Base-by-base conservation (phyloP, 2,113 vertebrate genomes). In the Takifugu flavidus region DNA sequence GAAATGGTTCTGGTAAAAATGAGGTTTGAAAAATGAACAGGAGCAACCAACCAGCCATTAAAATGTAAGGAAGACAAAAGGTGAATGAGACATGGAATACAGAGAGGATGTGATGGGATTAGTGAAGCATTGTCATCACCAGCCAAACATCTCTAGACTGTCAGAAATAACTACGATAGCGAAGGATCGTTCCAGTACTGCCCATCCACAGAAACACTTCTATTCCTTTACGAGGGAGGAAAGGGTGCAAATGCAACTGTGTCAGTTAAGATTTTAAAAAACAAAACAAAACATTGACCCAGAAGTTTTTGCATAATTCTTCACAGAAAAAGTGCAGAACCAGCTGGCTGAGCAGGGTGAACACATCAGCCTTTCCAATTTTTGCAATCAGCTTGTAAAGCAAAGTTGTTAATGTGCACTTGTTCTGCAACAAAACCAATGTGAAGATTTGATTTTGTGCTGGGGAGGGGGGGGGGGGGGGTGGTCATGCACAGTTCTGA, bases 401-500 rank as follows among this genome's bases (percentile, higher is more conserved):
- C 29, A 31, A 31, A 6, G 29, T 31, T 31, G 29, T 49, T 46
- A 67, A 62, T 57, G 42, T n/a, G 57, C 46, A 65, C 14, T 45
- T 67, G 72, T 62, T 59, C 29, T 13, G 46, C 45, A 73, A 13
- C 31, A 63, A 56, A 62, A 50, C 25, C 57, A 74, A 62, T 3
- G 42, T 31, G 27, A 53, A 53, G 8, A 25, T 54, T 25, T 49
- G 44, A 73, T 62, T 52, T 67, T 49, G 49, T 66, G 29, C 60
- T 70, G 50, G 54, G 14, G 27, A n/a, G 39, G 13, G 5, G 4
- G 14, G 27, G 25, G 39, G 13, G 5, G 4, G 4, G 4, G 56
- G 13, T 13, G 26, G 43, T 53, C 84, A 87, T 90, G 89, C 86
- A 92, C 52, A 91, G 64, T 72, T 15, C 14, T 49, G 39, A 44